Evolutionary conservation across 2,113 vertebrate species (phyloP).

Genomic region (Choloepus hoffmanni): DNA sequence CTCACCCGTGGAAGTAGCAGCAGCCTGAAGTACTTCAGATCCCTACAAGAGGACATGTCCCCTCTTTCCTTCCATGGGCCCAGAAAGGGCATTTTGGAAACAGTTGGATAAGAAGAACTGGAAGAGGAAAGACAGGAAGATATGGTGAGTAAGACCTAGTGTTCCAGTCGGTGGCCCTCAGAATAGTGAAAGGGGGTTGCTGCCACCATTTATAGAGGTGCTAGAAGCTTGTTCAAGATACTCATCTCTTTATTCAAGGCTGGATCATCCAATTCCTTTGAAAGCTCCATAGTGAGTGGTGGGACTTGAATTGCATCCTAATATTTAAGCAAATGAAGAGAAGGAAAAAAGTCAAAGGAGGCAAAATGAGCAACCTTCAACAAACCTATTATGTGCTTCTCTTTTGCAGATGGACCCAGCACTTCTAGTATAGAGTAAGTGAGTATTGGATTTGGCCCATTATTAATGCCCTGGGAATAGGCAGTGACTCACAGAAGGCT

Average conservation of each 20-base stretch:
- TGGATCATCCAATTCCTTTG: not conserved
- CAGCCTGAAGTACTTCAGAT: not conserved
- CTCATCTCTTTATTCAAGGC: not conserved
- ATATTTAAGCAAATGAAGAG: constrained; percentile 19
- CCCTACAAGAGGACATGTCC: not conserved
- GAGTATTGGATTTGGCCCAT: not conserved
- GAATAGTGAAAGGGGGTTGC: not conserved
- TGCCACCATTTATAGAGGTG: not conserved
- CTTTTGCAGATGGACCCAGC: not conserved
- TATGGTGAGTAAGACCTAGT: not conserved
- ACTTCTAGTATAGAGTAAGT: not conserved
- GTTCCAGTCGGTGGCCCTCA: not conserved
- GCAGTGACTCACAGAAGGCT: not conserved
- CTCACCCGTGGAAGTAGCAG: not conserved
- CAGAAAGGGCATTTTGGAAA: not conserved
- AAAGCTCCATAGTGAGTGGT: not conserved
- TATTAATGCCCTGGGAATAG: not conserved
- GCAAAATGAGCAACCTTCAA: not conserved
- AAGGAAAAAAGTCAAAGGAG: not conserved
- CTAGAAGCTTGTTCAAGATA: not conserved
- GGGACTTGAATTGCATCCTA: not conserved
- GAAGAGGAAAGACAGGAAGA: not conserved
- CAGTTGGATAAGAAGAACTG: not conserved
- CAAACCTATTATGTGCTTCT: not conserved
- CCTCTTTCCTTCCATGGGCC: not conserved